Conservation (phyloP, 2,797 vertebrate genomes). For the Remorina albescens region DNA sequence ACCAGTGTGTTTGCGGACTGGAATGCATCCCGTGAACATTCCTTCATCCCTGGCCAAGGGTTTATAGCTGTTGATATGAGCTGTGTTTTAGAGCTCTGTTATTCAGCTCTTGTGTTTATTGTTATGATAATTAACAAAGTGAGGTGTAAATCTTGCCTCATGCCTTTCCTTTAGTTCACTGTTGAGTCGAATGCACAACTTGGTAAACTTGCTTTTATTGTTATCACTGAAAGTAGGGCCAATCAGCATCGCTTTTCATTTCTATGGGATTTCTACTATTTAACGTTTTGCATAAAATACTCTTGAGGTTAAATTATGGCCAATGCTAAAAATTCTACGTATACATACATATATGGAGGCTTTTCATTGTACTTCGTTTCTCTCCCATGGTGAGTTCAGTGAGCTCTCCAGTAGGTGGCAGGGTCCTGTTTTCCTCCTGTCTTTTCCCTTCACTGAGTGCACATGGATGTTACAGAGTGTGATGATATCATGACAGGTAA, state of each 20-base stretch:
- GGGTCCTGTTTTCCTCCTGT: constrained; percentile 70
- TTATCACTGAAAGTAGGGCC: constrained; percentile 28
- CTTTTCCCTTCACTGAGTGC: constrained; percentile 61
- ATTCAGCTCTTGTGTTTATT: constrained; percentile 72
- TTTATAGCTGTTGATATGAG: constrained; percentile 72
- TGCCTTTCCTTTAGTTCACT: constrained; percentile 50
- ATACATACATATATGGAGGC: too few relatives aligned
- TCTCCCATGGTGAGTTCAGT: constrained; percentile 60
- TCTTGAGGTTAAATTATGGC: neutral
- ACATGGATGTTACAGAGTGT: constrained; percentile 76
- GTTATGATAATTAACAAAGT: constrained; percentile 72
- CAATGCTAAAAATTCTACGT: constrained; percentile 5
- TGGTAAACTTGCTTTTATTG: constrained; percentile 37
- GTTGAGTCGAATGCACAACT: constrained; percentile 53
- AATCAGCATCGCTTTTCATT: constrained; percentile 18
- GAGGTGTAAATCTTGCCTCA: constrained; percentile 67
- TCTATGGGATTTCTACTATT: neutral
- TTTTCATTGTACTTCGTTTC: constrained; percentile 6
- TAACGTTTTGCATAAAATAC: neutral
- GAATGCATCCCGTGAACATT: constrained; percentile 73
- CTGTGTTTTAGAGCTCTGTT: constrained; percentile 52
- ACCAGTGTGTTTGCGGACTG: constrained; percentile 75
- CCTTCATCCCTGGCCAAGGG: constrained; percentile 73
- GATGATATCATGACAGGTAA: constrained; percentile 84
- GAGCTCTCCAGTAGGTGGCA: constrained; percentile 85